Base-by-base conservation (phyloP, 2,113 vertebrate genomes). In the Mesembrinibis cayennensis region DNA sequence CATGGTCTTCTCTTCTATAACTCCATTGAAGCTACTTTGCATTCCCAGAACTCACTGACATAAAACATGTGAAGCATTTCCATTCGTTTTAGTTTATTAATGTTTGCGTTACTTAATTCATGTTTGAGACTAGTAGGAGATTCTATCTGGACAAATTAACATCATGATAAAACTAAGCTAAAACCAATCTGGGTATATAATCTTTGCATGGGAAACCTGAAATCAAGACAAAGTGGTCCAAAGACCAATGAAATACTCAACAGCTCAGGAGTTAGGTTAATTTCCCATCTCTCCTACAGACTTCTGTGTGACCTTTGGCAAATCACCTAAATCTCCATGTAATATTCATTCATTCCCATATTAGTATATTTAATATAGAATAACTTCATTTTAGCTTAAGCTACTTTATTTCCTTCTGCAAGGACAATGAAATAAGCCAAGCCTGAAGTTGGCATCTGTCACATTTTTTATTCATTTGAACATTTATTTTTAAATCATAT, bases 1-100 rank as follows among this genome's bases (percentile, higher is more conserved):
- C 96, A 66, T 90, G 32, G 32, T 83, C 78, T 78, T 95, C 61
- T 67, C 76, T 82, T 85, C 44, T 94, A 32, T 93, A 92, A 88
- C 45, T 91, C 74, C 36, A 36, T 13, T 85, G 71, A 94, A 92
- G 40, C 6, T 95, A 72, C 83, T 97, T 83, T 66, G 52, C 83
- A 80, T 89, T 96, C 95, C 79, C 61, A 95, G 63, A 94, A 93
- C 32, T 67, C 89, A 87, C 52, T 93, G 89, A 56, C 83, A 87
- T 77, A 87, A 94, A 91, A 95, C 50, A 52, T 32, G 79, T 36
- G 45, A 94, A 91, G 8, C 15, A 56, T 90, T 97, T 83, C 44
- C 58, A 90, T 87, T 93, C 17, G 45, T 84, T 91, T 87, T 76
- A 86, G 76, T 96, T 90, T 96, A 86, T 93, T 76, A 55, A 80